phyloP scores from a whole-genome alignment of 2,113 vertebrate genomes.

The Neolamprologus variostigma region DNA sequence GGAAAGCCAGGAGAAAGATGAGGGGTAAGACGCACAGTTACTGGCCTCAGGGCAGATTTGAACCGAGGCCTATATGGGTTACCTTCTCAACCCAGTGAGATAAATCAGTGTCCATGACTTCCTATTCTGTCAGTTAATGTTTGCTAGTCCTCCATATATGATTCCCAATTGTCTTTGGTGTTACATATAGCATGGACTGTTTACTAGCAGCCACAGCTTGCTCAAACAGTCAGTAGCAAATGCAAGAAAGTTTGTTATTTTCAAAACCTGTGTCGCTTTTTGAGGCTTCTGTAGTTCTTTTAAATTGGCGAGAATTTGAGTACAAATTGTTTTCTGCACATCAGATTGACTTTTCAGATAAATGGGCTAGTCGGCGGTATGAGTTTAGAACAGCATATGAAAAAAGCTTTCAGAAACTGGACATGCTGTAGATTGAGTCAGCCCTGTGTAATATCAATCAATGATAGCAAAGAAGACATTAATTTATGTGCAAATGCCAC shows the following conservation, averaged over 20 bases:
- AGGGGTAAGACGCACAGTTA: background rate
- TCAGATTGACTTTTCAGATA: background rate
- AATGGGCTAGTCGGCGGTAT: background rate
- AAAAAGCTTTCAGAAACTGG: background rate
- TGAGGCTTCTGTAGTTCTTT: background rate
- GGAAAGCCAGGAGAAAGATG: background rate
- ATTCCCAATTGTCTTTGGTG: background rate
- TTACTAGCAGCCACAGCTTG: background rate
- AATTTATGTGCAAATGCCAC: slow-evolving; percentile 45
- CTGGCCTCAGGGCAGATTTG: background rate
- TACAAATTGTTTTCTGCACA: background rate
- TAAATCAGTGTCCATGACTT: background rate
- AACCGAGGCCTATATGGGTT: background rate
- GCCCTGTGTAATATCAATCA: slow-evolving; percentile 14
- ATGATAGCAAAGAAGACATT: background rate
- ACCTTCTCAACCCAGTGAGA: background rate
- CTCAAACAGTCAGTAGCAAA: background rate
- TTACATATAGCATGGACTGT: background rate
- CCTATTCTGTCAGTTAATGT: background rate
- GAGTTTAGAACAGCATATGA: background rate
- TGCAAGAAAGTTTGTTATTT: background rate
- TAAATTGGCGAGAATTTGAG: background rate
- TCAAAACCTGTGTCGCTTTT: background rate
- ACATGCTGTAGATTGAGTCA: background rate
- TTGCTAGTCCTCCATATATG: background rate